Percentiles rank a stretch among this genome's conserved stretches.
Evolutionary conservation across 2,113 vertebrate genomes (phyloP).

Genomic region (Geothlypis trichas): DNA sequence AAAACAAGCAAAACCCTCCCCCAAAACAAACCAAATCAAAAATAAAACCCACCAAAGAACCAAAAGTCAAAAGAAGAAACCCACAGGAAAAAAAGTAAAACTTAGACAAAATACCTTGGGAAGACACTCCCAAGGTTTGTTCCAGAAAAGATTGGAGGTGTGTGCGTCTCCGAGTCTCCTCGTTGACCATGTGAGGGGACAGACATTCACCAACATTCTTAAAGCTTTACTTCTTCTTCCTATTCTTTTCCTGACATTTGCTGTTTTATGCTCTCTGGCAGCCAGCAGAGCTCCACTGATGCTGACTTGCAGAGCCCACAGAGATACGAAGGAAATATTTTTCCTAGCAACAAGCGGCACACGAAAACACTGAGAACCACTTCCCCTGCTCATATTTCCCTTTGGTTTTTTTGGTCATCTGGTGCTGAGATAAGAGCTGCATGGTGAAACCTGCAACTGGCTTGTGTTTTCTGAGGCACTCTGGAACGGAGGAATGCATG

Average conservation of each 20-base stretch:
- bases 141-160: not conserved
- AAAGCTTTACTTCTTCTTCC: slow-evolving; percentile 40
- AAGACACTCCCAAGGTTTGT: not conserved
- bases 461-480: not conserved
- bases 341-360: slow-evolving; percentile 55
- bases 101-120: not conserved
- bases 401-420: slow-evolving; percentile 12
- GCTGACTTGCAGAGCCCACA: slow-evolving; percentile 45
- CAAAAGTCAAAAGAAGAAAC: too few species aligned
- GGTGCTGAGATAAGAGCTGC: slow-evolving; percentile 39
- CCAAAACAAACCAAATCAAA: too few species aligned
- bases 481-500: accelerated
- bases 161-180: accelerated
- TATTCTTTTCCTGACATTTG: slow-evolving; percentile 59
- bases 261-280: slow-evolving; percentile 62
- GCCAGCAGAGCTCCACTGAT: not conserved
- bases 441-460: not conserved
- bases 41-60: not conserved
- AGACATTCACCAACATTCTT: slow-evolving; percentile 2
- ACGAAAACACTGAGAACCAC: not conserved
- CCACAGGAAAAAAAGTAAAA: not conserved
- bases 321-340: slow-evolving; percentile 68
- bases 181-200: accelerated
- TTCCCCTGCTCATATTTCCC: slow-evolving; percentile 31
- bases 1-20: not conserved